Evolutionary conservation across 2,113 vertebrate species (phyloP).

Genomic region (Pagrus major): DNA sequence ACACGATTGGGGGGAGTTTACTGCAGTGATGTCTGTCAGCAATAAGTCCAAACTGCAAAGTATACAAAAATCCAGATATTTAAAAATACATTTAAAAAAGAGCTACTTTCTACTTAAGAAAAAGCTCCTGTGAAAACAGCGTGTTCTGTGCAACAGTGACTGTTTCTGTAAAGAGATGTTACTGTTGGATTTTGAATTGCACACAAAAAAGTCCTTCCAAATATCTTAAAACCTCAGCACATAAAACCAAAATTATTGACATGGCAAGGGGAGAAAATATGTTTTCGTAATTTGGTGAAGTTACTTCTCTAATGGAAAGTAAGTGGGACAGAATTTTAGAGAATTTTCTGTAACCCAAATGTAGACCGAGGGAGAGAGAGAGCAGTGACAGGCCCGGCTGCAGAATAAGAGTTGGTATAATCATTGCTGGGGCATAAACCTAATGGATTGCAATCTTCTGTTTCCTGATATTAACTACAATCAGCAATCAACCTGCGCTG

Average conservation of each 20-base stretch:
- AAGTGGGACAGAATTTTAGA: conserved; percentile 7
- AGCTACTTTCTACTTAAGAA: not conserved
- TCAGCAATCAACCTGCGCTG: conserved; percentile 71
- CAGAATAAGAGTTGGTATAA: conserved; percentile 54
- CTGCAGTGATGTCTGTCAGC: not conserved
- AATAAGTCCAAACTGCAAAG: not conserved
- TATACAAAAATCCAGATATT: not conserved
- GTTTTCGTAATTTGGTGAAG: not conserved
- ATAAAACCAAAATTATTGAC: not conserved
- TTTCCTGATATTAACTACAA: conserved; percentile 83
- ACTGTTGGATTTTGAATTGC: not conserved
- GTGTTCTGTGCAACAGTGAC: not conserved
- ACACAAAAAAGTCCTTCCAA: not conserved
- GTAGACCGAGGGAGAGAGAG: not conserved
- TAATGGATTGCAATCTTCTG: conserved; percentile 77
- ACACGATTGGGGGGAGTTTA: not conserved
- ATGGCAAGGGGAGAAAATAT: not conserved
- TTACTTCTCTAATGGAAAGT: conserved; percentile 1
- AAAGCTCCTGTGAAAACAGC: not conserved
- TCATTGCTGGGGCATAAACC: conserved; percentile 57
- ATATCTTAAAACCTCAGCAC: conserved; percentile 3
- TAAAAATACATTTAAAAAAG: too few species aligned
- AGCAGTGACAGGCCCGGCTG: not conserved
- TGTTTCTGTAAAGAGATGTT: conserved; percentile 2
- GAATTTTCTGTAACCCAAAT: conserved; percentile 5